Percentiles rank a stretch among this genome's conserved stretches.
phyloP scores from a whole-genome alignment of 92 coral and sea anemone species.

The Paragorgia papillata region DNA sequence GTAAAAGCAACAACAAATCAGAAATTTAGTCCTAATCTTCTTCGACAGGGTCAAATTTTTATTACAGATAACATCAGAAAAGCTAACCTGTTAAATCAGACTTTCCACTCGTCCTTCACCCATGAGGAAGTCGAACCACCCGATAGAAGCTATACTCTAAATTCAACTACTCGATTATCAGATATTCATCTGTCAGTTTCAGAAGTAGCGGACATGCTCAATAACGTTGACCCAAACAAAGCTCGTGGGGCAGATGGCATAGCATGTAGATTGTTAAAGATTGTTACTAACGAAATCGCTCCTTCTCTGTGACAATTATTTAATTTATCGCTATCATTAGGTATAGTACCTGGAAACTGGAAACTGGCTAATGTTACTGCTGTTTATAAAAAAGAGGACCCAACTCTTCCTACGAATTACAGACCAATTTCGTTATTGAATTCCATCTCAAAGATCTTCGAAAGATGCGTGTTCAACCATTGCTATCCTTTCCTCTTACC shows the following conservation, averaged over 20 bases:
- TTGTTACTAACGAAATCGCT: no score
- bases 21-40: constrained; percentile 32
- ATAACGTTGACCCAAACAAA: background rate
- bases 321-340: constrained; percentile 28
- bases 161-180: background rate
- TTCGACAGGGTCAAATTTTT: constrained; percentile 48
- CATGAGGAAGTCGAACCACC: background rate
- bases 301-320: no score
- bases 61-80: no score
- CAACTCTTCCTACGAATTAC: no score
- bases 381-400: background rate
- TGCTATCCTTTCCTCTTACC: constrained; percentile 22
- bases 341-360: constrained; percentile 1
- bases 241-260: constrained; percentile 14
- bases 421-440: no score
- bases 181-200: background rate
- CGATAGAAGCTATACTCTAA: background rate
- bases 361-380: constrained; percentile 16
- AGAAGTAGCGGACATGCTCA: background rate
- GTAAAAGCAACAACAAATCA: constrained; percentile 37
- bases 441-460: no score
- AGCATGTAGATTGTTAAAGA: no score
- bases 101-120: no score
- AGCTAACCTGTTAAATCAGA: constrained; percentile 8
- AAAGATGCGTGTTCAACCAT: no score